phyloP scores from a whole-genome alignment of 2,797 vertebrate species.

The Hypotaenidia okinawae region DNA sequence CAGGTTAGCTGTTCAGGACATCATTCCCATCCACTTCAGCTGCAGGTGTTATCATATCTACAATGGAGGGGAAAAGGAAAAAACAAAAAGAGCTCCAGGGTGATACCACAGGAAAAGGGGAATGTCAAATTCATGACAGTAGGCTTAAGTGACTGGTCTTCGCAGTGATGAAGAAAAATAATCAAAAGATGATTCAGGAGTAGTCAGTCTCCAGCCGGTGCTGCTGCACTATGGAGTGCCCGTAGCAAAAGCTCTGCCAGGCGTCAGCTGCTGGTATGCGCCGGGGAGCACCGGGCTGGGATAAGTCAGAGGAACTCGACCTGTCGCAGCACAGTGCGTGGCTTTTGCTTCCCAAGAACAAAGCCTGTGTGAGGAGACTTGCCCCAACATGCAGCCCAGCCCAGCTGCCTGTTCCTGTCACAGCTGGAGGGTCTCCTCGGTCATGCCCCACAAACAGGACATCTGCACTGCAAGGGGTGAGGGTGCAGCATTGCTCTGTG shows the following conservation, averaged over 20 bases:
- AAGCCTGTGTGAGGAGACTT: background rate
- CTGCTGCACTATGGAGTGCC: rapidly evolving
- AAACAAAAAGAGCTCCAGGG: background rate
- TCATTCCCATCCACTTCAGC: background rate
- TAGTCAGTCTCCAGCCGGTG: background rate
- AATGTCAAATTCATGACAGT: background rate
- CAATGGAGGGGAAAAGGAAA: rapidly evolving
- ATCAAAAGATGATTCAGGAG: background rate
- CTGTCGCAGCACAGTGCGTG: rapidly evolving
- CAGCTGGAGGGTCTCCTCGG: background rate
- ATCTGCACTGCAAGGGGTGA: background rate
- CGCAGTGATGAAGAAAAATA: background rate
- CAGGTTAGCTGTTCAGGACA: background rate
- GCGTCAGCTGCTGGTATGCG: rapidly evolving
- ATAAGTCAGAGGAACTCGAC: background rate
- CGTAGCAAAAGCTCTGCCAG: background rate
- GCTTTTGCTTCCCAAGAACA: background rate
- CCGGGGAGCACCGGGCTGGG: background rate
- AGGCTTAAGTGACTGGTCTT: background rate
- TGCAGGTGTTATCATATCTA: background rate
- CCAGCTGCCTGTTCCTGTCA: background rate
- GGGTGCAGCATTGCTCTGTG: background rate
- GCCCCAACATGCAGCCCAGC: rapidly evolving
- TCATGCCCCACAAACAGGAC: background rate
- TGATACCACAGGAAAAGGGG: background rate